Evolutionary conservation across 2,113 vertebrate genomes (phyloP).

Genomic region (Pseudois nayaur): DNA sequence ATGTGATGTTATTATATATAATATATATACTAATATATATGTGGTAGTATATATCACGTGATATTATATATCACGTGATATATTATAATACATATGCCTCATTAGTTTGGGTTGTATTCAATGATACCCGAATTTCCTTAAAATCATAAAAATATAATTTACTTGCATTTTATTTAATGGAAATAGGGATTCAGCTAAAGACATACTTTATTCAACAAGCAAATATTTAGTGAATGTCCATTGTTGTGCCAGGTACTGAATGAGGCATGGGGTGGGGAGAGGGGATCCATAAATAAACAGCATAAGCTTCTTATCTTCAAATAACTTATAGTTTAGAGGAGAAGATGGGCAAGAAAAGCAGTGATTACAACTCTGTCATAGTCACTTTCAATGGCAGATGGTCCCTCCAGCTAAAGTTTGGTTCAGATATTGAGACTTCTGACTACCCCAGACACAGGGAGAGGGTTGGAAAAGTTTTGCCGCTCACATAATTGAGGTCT

Average conservation of each 20-base stretch:
- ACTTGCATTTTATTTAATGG: neutral
- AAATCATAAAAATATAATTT: neutral
- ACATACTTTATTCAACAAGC: neutral
- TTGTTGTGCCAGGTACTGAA: neutral
- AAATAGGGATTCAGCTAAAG: neutral
- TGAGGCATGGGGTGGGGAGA: rapidly evolving
- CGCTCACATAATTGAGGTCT: neutral
- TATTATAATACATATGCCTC: neutral
- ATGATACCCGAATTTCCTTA: neutral
- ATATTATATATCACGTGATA: neutral
- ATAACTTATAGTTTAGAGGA: conserved; percentile 23
- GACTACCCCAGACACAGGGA: neutral
- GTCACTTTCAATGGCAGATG: neutral
- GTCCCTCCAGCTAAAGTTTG: neutral
- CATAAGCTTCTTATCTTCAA: neutral
- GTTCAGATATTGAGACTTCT: neutral
- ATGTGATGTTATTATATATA: neutral
- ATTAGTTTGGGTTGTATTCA: neutral
- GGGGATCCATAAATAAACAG: neutral
- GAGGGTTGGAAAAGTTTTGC: neutral
- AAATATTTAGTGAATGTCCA: neutral
- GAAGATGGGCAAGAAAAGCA: neutral
- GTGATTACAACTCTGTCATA: neutral
- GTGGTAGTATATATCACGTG: neutral
- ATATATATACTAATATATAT: neutral